Conservation (phyloP, 2,113 vertebrate genomes). For the Clupea harengus region DNA sequence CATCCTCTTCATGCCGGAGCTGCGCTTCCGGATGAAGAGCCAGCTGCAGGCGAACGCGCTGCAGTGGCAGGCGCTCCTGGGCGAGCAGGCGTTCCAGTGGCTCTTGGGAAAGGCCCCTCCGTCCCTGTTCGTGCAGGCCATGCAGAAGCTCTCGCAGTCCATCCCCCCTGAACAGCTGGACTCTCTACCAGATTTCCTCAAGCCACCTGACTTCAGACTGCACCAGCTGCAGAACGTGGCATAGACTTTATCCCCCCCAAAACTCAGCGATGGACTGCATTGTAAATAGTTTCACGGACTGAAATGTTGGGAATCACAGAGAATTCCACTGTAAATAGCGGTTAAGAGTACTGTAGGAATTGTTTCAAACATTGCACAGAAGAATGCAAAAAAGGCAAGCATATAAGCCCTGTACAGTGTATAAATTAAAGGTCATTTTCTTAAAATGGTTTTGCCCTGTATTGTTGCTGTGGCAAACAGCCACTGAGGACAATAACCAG, state of each 20-base stretch:
- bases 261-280: neutral
- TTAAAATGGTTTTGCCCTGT: neutral
- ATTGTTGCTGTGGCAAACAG: neutral
- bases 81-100: conserved; percentile 79
- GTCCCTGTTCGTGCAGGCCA: conserved; percentile 78
- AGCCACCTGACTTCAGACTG: conserved; percentile 78
- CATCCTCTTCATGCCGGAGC: conserved; percentile 78
- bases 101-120: conserved; percentile 78
- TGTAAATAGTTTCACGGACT: neutral
- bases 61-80: conserved; percentile 79
- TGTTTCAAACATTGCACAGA: conserved; percentile 15
- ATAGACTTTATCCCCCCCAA: neutral
- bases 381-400: neutral
- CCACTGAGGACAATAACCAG: neutral
- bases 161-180: conserved; percentile 77
- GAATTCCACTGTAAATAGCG: conserved; percentile 34
- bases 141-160: conserved; percentile 82
- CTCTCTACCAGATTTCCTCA: conserved; percentile 81
- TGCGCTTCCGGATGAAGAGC: conserved; percentile 58
- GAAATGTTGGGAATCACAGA: neutral
- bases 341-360: neutral
- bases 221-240: conserved; percentile 24
- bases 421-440: conserved; percentile 7
- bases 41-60: conserved; percentile 71
- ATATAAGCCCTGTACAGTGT: neutral